Base-by-base conservation (phyloP, 2,113 vertebrate genomes). In the Orcinus orca region DNA sequence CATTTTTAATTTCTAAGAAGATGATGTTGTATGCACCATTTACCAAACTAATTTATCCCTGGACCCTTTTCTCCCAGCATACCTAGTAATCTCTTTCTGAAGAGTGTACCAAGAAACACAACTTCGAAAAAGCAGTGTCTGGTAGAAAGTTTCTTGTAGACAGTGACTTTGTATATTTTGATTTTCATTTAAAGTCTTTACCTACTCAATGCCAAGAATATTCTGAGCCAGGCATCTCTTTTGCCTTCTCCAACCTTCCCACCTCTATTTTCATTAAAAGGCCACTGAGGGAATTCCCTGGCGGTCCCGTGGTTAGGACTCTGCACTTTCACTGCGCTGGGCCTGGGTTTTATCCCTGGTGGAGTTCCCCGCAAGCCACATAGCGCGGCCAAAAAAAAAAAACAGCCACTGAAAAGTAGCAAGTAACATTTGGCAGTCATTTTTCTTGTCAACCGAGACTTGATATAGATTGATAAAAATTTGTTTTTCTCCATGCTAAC, bases 111-210 rank as follows among this genome's bases (percentile, higher is more conserved):
- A 88, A 90, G 74, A 88, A 88, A 73, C 2, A 55, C n/a, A 86
- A 33, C 83, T 83, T 82, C 3, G 38, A 88, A 80, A 93, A 76
- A 79, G 7, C 29, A 77, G 70, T 80, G 21, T 93, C 41, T 96
- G 55, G 38, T 88, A 88, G 71, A 92, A 88, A 89, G 53, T 74
- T 97, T 62, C 68, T 95, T 83, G 9, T 65, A 58, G 25, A 81
- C 9, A 38, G 31, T 93, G 18, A 18, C 88, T 80, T 80, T 96
- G 2, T 92, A 17, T 95, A 76, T 88, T 97, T 96, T 92, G 41
- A 96, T 95, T 92, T 93, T 93, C 10, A 63, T 82, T 58, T 95
- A 41, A 84, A 88, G 81, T 63, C 33, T 95, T 18, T 82, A 38
- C 2, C 82, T 96, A 58, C 44, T 88, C 38, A 62, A 3, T 92